Base-by-base conservation (phyloP, 2,888 invertebrate genomes). In the Cosmopolites sordidus region DNA sequence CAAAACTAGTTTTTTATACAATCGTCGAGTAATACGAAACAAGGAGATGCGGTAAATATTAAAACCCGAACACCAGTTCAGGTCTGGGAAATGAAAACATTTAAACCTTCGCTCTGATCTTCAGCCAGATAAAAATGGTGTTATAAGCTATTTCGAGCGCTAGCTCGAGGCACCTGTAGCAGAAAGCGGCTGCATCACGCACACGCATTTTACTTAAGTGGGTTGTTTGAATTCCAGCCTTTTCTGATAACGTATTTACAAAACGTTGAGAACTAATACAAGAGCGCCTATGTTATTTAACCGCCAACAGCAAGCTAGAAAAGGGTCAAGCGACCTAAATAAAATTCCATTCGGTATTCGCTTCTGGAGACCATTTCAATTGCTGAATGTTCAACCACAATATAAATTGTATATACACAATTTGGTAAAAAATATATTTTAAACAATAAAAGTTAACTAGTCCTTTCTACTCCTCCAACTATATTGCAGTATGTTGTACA, bases 191-290 rank as follows among this genome's bases (percentile, higher is more conserved):
- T 48, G 52, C 56, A 54, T 58, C 61, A 57, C 62, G 62, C 62
- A 56, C n/a, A 22, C 61, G 59, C 52, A 53, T 61, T 30, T 51
- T 55, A 56, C 53, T 60, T 61, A 62, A 64, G 43, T 56, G 58
- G 62, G 63, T 52, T 59, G 54, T 65, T 65, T 62, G 58, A 62
- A 64, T 65, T 63, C 64, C 55, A 56, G 55, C 58, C 60, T 58
- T 58, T 60, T 43, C 51, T 41, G 44, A 46, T 43, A 56, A 48
- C 51, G 51, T 37, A 22, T 51, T 51, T 51, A 44, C 40, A 39
- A 45, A 40, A 33, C 45, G 39, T 27, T 49, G 43, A 38, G 33
- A 38, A 39, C 49, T 43, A 43, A 49, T 49, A 18, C 43, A 18
- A 30, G 42, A 18, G 30, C 33, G 48, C 17, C 18, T 42, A 33